These are phyloP conservation scores for Muntiacus reevesi DNA, from an alignment of 2,113 vertebrate species.

Conservation along the genomic window DNA sequence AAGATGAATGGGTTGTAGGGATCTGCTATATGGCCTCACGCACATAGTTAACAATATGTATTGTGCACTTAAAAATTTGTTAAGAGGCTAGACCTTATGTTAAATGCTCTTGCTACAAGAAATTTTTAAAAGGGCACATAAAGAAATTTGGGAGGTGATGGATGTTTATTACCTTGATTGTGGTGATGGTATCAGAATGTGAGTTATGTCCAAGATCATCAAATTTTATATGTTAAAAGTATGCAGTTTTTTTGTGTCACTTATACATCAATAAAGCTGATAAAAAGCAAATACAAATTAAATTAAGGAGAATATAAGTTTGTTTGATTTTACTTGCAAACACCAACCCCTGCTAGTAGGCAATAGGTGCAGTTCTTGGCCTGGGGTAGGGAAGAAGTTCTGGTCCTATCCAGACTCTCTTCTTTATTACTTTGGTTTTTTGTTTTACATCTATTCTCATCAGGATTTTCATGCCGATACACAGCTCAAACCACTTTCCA, in stretches of 20 bases:
- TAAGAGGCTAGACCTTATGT: neutral
- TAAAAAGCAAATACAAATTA: neutral
- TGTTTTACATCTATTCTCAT: neutral
- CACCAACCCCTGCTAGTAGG: neutral
- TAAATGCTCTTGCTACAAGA: neutral
- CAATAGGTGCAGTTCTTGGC: neutral
- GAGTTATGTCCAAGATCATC: neutral
- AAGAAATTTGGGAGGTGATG: neutral
- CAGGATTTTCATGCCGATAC: too few species aligned
- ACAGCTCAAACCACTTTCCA: neutral
- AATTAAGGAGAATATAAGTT: neutral
- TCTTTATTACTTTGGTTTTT: neutral
- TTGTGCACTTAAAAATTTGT: neutral
- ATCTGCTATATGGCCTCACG: accelerated
- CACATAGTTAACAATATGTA: neutral
- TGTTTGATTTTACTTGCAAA: neutral
- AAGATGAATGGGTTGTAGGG: neutral
- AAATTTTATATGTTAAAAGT: neutral
- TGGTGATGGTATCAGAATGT: neutral
- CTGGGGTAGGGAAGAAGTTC: neutral
- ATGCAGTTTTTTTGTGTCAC: neutral
- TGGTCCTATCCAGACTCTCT: neutral
- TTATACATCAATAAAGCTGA: neutral
- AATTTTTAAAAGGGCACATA: neutral
- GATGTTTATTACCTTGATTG: neutral